Evolutionary conservation across 2,797 vertebrate species (phyloP), one percentile per base, ranked within the genome.

Genomic region (Harpagifer antarcticus): DNA sequence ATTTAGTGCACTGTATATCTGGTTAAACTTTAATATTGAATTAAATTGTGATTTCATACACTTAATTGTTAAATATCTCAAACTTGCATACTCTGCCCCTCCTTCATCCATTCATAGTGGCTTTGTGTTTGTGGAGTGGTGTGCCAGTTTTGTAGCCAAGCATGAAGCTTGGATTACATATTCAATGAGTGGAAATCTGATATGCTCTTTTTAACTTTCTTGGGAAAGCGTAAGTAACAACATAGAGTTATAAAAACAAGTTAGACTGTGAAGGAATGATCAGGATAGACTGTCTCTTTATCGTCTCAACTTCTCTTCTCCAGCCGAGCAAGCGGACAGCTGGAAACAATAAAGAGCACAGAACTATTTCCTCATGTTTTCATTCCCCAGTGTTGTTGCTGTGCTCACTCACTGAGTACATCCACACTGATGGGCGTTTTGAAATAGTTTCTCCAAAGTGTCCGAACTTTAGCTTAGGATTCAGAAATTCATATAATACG

Each of bases 321-420:
- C 17, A 64, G 9, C 45, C 1, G 2, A 77, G 33, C 37, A 20
- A 40, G 37, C 42, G 3, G 50, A 59, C 76, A 76, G 48, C 83
- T 85, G 72, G 31, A 27, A 68, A 48, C 66, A 67, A 76, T 76
- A 67, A 76, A 44, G 5, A 23, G 37, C 61, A 12, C 67, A 47
- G 31, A 76, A 79, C 62, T 57, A 45, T 33, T 81, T 71, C 69
- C 73, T 68, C 6, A n/a, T 77, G 73, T 79, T 74, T 66, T 37
- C 20, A 9, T 61, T 56, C 78, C 45, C 45, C 27, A 3, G 56
- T 71, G 81, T 56, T 58, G 66, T 53, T 57, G 44, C 56, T 72
- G 47, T 23, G 60, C 63, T 79, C 53, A n/a, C 61, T 70, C 66
- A 55, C 53, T 3, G 12, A 50, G 19, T 6, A 48, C 37, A 68